Base-by-base conservation (phyloP, 2,888 invertebrate genomes). In the Archips crataeganus region DNA sequence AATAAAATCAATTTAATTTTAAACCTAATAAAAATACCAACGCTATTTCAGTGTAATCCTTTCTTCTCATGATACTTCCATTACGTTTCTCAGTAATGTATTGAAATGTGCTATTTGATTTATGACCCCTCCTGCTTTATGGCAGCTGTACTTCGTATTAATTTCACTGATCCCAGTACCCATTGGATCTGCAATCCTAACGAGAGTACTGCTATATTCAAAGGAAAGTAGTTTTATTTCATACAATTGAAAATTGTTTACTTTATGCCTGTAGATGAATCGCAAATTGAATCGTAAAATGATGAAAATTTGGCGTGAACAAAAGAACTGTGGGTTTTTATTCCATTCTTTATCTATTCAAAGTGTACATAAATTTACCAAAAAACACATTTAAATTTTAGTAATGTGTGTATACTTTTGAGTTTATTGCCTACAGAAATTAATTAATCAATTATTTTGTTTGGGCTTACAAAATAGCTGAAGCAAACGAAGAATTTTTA, bases 61-160 rank as follows among this genome's bases (percentile, higher is more conserved):
- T 23, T 57, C 57, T 32, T 57, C 32, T 8, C 11, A 32, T 32
- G 57, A 57, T 32, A 11, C 57, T 32, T 32, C 23, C 10, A n/a
- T 57, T 57, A 57, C 11, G 10, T 32, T 32, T 32, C 57, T 10
- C 57, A 32, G 57, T 57, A 57, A 57, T 10, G 23, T 67, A 59
- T 60, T 49, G 47, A 70, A 47, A 59, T 42, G 23, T 32, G 66
- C 69, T 74, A 57, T 65, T 8, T 71, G 67, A 59, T 76, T 76
- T 77, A 76, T 71, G 57, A 57, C 23, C 76, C 71, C 72, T 75
- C 63, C 13, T 45, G 45, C 59, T 71, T 70, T 69, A 69, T 70
- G 62, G 64, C 15, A 39, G 57, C 23, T 32, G 36, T 10, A 9
- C 61, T 67, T 61, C 42, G 10, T 49, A 42, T 34, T 32, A 36